Percentiles rank a stretch among this genome's conserved stretches.
Evolutionary conservation across 2,113 vertebrate species (phyloP).

Genomic region (Agapornis roseicollis): DNA sequence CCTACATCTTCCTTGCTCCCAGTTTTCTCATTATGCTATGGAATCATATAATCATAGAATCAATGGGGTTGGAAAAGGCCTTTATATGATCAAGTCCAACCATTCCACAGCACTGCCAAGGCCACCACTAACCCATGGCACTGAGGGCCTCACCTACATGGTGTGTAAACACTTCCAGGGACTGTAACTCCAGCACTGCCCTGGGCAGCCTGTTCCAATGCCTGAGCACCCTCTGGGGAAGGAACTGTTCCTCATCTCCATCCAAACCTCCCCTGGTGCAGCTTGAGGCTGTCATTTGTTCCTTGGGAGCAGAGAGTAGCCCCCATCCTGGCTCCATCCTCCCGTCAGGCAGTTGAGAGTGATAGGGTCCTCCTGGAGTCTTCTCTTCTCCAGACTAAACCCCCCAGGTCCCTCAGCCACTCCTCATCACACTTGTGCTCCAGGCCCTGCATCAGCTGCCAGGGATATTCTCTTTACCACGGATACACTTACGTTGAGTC

Average conservation of each 20-base stretch:
- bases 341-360: not conserved
- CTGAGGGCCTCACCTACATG: not conserved
- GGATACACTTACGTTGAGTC: constrained; percentile 90
- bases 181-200: not conserved
- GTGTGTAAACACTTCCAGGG: not conserved
- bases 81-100: not conserved
- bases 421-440: not conserved
- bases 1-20: not conserved
- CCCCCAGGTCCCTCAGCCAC: not conserved
- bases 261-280: not conserved
- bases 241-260: not conserved
- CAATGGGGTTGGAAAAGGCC: not conserved
- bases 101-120: not conserved
- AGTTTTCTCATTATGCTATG: not conserved
- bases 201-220: not conserved
- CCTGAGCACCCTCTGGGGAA: not conserved
- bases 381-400: not conserved
- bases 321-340: not conserved
- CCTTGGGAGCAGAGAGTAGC: not conserved
- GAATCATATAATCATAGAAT: not conserved
- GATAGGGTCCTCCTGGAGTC: not conserved
- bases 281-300: not conserved
- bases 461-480: not conserved
- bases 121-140: not conserved
- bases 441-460: not conserved